Evolutionary conservation across 1,140 invertebrate genomes (phyloP).

Genomic region (Anastrepha ludens): DNA sequence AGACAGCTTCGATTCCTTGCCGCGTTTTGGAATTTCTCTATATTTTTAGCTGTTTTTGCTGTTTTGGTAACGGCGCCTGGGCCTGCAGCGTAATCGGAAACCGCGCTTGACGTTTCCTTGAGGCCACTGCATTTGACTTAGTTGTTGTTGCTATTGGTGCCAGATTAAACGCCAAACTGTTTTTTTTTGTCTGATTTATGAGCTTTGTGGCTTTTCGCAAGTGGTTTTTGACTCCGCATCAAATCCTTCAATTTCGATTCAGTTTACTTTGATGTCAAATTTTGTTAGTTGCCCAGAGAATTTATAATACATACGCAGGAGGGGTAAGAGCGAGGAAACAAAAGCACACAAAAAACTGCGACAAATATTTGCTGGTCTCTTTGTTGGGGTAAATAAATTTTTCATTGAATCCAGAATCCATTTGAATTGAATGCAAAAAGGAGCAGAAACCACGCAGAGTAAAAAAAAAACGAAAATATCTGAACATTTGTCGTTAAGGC

Average conservation of each 20-base stretch:
- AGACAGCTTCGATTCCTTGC: background rate
- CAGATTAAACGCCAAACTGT: slow-evolving; percentile 10
- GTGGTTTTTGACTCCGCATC: slow-evolving; percentile 47
- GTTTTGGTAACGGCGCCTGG: background rate
- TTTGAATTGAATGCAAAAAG: slow-evolving; percentile 21
- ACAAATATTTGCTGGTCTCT: slow-evolving; percentile 22
- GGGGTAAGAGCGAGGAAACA: background rate
- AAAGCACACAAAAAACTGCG: background rate
- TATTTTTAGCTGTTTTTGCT: background rate
- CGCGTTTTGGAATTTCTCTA: too few relatives aligned
- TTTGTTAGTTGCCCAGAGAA: slow-evolving; percentile 30
- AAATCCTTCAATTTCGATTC: slow-evolving; percentile 45
- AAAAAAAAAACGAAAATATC: background rate
- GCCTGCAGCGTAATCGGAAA: slow-evolving; percentile 26
- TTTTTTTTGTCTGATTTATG: slow-evolving; percentile 46
- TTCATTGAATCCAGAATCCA: background rate
- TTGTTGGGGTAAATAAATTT: slow-evolving; percentile 5
- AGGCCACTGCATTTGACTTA: background rate
- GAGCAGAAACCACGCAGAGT: background rate
- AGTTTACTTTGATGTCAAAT: slow-evolving; percentile 68
- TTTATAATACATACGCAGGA: background rate
- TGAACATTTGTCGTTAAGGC: slow-evolving; percentile 27
- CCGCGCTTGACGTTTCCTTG: background rate
- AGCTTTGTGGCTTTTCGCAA: slow-evolving; percentile 48
- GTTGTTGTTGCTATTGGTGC: slow-evolving; percentile 5